Conservation (phyloP, 2,113 vertebrate genomes). For the Riparia riparia region DNA sequence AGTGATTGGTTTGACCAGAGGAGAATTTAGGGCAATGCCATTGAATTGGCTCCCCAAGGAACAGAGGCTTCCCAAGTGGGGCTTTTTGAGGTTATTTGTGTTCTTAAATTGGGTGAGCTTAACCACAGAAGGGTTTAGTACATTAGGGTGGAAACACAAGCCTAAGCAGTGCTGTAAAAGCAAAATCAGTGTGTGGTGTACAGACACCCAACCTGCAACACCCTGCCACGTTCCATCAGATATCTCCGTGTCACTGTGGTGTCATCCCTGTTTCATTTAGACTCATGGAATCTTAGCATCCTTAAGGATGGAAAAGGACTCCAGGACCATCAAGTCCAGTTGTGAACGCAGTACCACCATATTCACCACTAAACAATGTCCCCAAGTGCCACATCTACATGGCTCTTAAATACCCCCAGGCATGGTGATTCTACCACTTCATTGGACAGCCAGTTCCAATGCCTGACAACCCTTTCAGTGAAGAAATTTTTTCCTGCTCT, state of each 20-base stretch:
- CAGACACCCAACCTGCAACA: not conserved
- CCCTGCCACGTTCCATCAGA: not conserved
- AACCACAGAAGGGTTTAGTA: not conserved
- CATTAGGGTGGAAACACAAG: not conserved
- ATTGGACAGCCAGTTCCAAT: not conserved
- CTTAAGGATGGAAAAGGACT: not conserved
- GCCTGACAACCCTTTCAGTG: not conserved
- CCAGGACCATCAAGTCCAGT: not conserved
- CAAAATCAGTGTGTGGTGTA: not conserved
- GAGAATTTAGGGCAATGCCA: not conserved
- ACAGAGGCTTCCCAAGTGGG: not conserved
- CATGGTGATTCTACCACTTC: not conserved
- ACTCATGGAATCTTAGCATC: not conserved
- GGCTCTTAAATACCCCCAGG: not conserved
- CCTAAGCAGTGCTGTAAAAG: not conserved
- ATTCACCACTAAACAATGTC: not conserved
- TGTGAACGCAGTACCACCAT: not conserved
- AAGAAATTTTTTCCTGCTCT: not conserved
- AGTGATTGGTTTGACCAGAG: constrained; percentile 13
- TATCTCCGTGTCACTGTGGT: not conserved
- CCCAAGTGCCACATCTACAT: not conserved
- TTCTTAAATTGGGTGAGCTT: not conserved
- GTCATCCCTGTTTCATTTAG: not conserved
- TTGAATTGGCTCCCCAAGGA: not conserved
- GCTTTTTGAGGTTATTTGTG: not conserved